Evolutionary conservation across 2,888 invertebrate genomes (phyloP).

Genomic region (Neelides folsomi): DNA sequence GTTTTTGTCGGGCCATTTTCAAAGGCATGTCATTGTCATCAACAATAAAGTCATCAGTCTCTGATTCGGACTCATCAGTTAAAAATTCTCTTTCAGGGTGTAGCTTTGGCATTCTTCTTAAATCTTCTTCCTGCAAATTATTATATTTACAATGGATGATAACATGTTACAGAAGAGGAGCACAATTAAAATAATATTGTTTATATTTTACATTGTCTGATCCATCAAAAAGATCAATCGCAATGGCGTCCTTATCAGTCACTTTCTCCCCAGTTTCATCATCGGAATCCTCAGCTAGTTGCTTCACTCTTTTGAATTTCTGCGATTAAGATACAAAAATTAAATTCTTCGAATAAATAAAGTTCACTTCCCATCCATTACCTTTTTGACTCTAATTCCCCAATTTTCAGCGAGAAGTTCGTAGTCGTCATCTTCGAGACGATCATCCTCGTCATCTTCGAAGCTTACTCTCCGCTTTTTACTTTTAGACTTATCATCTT

Average conservation of each 20-base stretch:
- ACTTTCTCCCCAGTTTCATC: not conserved
- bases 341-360: not conserved
- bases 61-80: not conserved
- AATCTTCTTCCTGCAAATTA: too few species aligned
- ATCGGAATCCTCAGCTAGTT: not conserved
- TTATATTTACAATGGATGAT: too few species aligned
- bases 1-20: too few species aligned
- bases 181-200: too few species aligned
- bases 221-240: not conserved
- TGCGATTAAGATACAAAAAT: not conserved
- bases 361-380: not conserved
- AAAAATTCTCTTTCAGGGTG: not conserved
- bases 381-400: constrained; percentile 1
- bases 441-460: constrained; percentile 1
- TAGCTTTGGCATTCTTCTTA: not conserved
- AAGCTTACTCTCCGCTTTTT: constrained; percentile 2
- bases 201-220: too few species aligned
- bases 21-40: not conserved
- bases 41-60: constrained; percentile 3
- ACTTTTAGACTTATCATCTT: not conserved
- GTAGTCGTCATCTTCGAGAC: constrained; percentile 6
- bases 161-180: too few species aligned
- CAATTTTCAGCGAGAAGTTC: constrained; percentile 4
- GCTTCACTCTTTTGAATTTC: constrained; percentile 3
- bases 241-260: not conserved